A percentile compares a stretch with the other conserved stretches of the same genome.
Conservation (phyloP, 1,140 invertebrate genomes). For the Stratiolaelaps scimitus region DNA sequence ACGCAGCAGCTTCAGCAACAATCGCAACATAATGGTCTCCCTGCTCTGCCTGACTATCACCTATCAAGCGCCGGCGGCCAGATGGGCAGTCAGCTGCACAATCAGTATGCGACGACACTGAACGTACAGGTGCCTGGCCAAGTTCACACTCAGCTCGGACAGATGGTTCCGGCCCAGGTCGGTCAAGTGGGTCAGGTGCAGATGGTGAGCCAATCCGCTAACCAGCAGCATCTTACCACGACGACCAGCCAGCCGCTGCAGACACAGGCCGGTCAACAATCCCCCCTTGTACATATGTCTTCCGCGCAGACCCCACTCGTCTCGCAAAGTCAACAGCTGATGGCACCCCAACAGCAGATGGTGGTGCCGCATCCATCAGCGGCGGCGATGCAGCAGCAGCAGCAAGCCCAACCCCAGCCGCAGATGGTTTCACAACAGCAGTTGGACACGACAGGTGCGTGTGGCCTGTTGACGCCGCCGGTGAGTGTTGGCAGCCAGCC, state of each 20-base stretch:
- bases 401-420: slow-evolving; percentile 32
- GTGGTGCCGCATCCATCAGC: slow-evolving; percentile 19
- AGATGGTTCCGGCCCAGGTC: background rate
- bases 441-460: slow-evolving; percentile 26
- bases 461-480: too few relatives aligned
- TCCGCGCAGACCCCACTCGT: background rate
- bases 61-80: too few relatives aligned
- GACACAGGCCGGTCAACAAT: background rate
- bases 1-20: background rate
- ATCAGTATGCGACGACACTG: slow-evolving; percentile 13
- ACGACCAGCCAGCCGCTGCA: slow-evolving; percentile 5
- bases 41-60: too few relatives aligned
- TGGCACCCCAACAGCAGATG: slow-evolving; percentile 28
- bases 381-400: slow-evolving; percentile 34
- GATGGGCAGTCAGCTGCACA: slow-evolving; percentile 5
- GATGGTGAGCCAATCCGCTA: background rate
- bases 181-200: slow-evolving; percentile 1
- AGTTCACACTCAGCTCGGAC: background rate
- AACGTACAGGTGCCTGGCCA: slow-evolving; percentile 25
- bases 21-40: too few relatives aligned
- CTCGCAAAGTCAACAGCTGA: slow-evolving; percentile 8
- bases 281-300: slow-evolving; percentile 22
- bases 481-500: slow-evolving; percentile 9
- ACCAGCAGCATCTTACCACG: background rate
- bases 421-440: slow-evolving; percentile 31